Percentiles rank a stretch among this genome's conserved stretches.
Conservation (phyloP, 2,113 vertebrate genomes). For the Tupaia tana region DNA sequence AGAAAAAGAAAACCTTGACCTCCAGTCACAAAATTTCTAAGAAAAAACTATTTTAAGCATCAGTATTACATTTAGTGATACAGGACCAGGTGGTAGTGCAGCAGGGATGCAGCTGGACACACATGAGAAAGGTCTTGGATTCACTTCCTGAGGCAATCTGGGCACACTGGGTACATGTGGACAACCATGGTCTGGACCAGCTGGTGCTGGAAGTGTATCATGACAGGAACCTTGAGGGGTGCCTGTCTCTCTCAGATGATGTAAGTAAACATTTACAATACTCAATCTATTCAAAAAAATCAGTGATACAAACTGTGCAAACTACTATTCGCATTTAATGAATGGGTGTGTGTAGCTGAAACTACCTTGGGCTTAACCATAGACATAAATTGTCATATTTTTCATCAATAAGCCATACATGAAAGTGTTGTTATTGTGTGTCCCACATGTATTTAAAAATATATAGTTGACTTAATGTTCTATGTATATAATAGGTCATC, state of each 20-base stretch:
- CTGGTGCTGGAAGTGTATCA: too few species aligned
- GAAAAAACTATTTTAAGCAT: constrained; percentile 14
- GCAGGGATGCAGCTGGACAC: too few species aligned
- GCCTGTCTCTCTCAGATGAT: too few species aligned
- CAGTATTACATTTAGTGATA: neutral
- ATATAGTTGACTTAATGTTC: neutral
- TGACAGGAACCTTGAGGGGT: too few species aligned
- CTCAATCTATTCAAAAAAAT: too few species aligned
- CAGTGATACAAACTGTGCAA: neutral
- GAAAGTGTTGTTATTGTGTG: neutral
- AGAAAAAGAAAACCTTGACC: neutral
- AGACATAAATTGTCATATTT: neutral
- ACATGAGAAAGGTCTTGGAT: too few species aligned
- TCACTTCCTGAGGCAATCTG: too few species aligned
- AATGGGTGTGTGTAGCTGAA: neutral
- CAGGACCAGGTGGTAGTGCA: too few species aligned
- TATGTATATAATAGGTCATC: neutral
- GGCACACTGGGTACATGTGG: too few species aligned
- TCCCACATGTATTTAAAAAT: neutral
- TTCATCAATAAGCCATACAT: neutral
- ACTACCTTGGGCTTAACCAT: neutral
- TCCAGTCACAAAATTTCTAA: neutral
- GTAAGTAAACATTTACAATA: too few species aligned
- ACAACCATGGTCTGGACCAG: too few species aligned
- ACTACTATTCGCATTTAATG: neutral